Base-by-base conservation (phyloP, 1,140 invertebrate genomes). In the Papilio helenus region DNA sequence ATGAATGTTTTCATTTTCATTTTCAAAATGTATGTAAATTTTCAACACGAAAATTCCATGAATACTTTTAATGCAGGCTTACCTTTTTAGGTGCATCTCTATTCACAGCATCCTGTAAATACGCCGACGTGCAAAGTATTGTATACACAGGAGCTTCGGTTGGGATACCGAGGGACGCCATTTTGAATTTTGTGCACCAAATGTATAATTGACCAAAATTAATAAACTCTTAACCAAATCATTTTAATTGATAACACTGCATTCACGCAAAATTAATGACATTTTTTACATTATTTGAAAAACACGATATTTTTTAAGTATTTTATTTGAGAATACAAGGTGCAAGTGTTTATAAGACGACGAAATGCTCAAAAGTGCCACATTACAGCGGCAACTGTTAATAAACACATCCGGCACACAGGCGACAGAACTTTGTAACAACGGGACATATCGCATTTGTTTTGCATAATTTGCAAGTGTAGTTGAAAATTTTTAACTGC, bases 101-200 rank as follows among this genome's bases (percentile, higher is more conserved):
- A 12, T 68, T 65, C 14, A 86, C 78, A 18, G 85, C 49, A 74
- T 90, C 90, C 81, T 90, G 88, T 12, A 88, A 86, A 58, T 93
- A 94, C 9, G 93, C 93, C 12, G 93, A 93, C 2, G 93, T 94
- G 76, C 88, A 94, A 12, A 93, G 80, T 29, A 94, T 91, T 12
- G 93, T 94, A 51, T 94, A 91, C 1, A 94, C 85, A 0, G 93
- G 93, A 29, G 93, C 93, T 82, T 94, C 93, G 1, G 93, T 94
- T 0, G 92, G 92, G 73, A 94, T 93, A 7, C 93, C 92, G 18
- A 94, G 85, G 71, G 93, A 94, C 80, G 91, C 90, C 93, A 94
- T 94, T 72, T 72, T 82, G 72, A 55, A 34, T 46, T 39, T 5
- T 16, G 10, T 26, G 10, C 39, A 26, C 23, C 5, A 26, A 51